Evolutionary conservation across 2,888 invertebrate species (phyloP).

Genomic region (Phengaris arion): DNA sequence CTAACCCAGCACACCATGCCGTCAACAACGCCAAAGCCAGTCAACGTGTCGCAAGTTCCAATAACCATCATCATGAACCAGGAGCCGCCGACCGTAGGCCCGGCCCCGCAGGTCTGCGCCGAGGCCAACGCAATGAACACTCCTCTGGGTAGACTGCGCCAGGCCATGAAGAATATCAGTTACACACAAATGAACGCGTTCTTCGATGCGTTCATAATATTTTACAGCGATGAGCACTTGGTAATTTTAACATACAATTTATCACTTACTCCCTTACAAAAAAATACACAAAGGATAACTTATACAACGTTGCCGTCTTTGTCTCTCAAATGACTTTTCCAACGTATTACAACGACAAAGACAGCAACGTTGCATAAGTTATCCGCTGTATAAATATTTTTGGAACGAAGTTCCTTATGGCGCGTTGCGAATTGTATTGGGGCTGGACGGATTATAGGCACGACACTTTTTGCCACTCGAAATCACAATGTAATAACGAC

Average conservation of each 20-base stretch:
- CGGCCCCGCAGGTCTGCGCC: constrained; percentile 50
- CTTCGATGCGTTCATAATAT: constrained; percentile 87
- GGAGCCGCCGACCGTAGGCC: constrained; percentile 44
- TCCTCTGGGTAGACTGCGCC: constrained; percentile 66
- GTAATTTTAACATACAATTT: constrained; percentile 58
- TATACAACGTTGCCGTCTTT: too few species aligned
- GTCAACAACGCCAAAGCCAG: constrained; percentile 43
- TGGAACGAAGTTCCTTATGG: too few species aligned
- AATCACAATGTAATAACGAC: too few species aligned
- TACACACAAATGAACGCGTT: constrained; percentile 61
- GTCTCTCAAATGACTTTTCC: too few species aligned
- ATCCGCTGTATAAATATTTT: too few species aligned
- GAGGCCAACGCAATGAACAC: constrained; percentile 52
- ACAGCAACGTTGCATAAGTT: too few species aligned
- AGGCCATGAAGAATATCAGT: constrained; percentile 68
- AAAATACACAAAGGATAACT: too few species aligned
- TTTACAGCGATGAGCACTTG: constrained; percentile 90
- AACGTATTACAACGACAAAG: too few species aligned
- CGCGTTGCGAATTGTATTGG: too few species aligned
- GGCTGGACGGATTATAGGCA: too few species aligned
- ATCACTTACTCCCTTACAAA: too few species aligned
- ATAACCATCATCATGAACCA: constrained; percentile 50
- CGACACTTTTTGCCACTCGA: too few species aligned
- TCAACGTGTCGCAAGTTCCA: constrained; percentile 42
- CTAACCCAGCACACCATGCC: constrained; percentile 42